A percentile compares a stretch with the other conserved stretches of the same genome.
phyloP scores from a whole-genome alignment of 2,113 vertebrate genomes.

The Daboia siamensis region DNA sequence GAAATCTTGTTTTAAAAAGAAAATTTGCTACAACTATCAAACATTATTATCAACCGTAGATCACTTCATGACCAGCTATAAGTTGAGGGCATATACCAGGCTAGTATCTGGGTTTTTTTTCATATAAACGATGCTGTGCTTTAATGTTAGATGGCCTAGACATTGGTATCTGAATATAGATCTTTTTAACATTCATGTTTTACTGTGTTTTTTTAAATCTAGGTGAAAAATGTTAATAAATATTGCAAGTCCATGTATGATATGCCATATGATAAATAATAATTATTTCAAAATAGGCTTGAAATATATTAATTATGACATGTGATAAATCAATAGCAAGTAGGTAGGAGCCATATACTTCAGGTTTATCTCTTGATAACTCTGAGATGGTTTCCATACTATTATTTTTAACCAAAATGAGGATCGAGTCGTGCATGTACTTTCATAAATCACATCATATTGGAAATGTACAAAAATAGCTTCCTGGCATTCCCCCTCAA shows the following conservation, averaged over 20 bases:
- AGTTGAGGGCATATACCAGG: neutral
- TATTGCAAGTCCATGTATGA: neutral
- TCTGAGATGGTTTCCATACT: neutral
- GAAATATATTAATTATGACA: neutral
- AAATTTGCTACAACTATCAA: neutral
- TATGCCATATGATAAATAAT: neutral
- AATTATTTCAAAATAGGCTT: neutral
- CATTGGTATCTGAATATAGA: neutral
- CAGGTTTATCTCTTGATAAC: neutral
- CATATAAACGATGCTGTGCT: neutral
- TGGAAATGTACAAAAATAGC: accelerated
- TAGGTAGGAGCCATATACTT: neutral
- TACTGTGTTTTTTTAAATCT: neutral
- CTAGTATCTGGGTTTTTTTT: neutral
- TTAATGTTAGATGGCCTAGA: neutral
- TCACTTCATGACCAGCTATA: neutral
- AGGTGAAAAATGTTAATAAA: neutral
- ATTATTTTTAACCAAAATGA: neutral
- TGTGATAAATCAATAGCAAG: neutral
- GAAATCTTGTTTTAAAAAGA: neutral
- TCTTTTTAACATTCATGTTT: neutral
- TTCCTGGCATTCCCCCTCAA: neutral
- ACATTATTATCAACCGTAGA: neutral
- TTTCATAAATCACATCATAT: neutral
- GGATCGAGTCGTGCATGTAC: neutral